A percentile compares a stretch with the other conserved stretches of the same genome.
These are phyloP conservation scores for Thamnophis sirtalis DNA, from an alignment of 2,113 vertebrate genomes.

Conservation along the genomic window DNA sequence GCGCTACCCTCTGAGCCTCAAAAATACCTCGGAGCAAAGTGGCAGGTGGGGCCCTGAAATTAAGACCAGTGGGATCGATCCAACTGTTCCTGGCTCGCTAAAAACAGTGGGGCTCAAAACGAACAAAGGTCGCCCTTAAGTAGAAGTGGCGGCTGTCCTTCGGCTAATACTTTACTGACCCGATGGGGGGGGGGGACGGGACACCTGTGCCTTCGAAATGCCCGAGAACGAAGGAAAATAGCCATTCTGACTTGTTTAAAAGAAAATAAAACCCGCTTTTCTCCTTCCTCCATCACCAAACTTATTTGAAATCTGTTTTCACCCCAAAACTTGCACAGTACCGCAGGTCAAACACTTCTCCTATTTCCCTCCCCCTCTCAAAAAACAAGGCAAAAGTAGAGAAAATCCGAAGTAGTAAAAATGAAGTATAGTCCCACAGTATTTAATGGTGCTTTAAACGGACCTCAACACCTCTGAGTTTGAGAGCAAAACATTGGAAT, in stretches of 20 bases:
- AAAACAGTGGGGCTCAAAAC: not conserved
- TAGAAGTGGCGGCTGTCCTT: not conserved
- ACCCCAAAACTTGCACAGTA: not conserved
- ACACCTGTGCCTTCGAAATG: not conserved
- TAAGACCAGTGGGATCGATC: not conserved
- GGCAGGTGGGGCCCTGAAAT: no score
- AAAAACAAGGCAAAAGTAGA: not conserved
- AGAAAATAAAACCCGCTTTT: not conserved
- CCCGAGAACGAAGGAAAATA: not conserved
- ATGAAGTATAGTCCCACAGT: not conserved
- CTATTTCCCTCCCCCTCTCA: not conserved
- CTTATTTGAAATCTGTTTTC: not conserved
- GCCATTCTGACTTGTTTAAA: not conserved
- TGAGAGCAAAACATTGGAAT: not conserved
- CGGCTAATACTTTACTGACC: not conserved
- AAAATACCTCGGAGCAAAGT: not conserved
- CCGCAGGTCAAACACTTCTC: not conserved
- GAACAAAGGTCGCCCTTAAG: not conserved
- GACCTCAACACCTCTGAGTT: not conserved
- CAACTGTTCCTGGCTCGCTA: not conserved
- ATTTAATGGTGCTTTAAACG: not conserved
- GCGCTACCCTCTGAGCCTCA: not conserved
- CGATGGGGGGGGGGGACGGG: not conserved
- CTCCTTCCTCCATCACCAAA: not conserved
- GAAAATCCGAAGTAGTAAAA: not conserved